Conservation (phyloP, 2,797 vertebrate species). For the Mycteria americana region DNA sequence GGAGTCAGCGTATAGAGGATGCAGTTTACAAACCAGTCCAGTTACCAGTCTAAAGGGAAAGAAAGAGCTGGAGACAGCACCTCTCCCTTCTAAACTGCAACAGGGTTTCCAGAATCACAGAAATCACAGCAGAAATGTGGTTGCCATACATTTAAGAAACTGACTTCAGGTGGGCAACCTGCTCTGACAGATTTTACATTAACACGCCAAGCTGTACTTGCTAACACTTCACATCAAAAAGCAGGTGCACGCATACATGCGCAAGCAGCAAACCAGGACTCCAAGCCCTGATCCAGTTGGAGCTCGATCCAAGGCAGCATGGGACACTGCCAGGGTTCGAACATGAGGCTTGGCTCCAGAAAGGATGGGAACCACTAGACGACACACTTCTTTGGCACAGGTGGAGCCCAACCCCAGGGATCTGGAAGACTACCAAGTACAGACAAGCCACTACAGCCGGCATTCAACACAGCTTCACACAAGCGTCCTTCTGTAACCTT, state of each 20-base stretch:
- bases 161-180: slow-evolving; percentile 66
- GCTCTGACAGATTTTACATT: slow-evolving; percentile 59
- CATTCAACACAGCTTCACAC: not conserved
- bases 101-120: not conserved
- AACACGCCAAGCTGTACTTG: slow-evolving; percentile 46
- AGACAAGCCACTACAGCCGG: slow-evolving; percentile 41
- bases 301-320: slow-evolving; percentile 31
- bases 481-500: slow-evolving; percentile 37
- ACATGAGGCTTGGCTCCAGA: slow-evolving; percentile 60
- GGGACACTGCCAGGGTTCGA: slow-evolving; percentile 61
- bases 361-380: slow-evolving; percentile 67
- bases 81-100: not conserved
- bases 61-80: not conserved
- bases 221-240: slow-evolving; percentile 53
- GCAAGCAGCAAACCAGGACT: slow-evolving; percentile 17
- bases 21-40: not conserved
- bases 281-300: slow-evolving; percentile 49
- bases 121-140: slow-evolving; percentile 30
- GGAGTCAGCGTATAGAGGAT: not conserved
- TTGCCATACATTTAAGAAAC: slow-evolving; percentile 18
- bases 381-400: slow-evolving; percentile 65
- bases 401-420: slow-evolving; percentile 57
- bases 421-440: slow-evolving; percentile 57
- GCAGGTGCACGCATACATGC: slow-evolving; percentile 37
- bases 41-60: not conserved